Evolutionary conservation across 2,113 vertebrate species (phyloP).

Genomic region (Phalacrocorax carbo): DNA sequence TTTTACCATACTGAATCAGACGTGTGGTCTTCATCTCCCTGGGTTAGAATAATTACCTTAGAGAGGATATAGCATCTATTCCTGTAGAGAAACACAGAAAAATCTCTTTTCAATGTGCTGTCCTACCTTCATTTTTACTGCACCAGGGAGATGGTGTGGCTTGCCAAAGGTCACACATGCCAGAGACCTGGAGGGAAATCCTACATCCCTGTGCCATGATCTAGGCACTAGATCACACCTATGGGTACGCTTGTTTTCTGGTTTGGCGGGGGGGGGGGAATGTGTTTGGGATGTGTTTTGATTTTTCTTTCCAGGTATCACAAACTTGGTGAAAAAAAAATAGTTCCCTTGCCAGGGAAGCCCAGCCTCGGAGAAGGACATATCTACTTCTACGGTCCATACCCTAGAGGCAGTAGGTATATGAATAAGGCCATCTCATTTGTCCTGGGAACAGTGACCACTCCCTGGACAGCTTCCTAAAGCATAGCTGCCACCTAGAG

Average conservation of each 20-base stretch:
- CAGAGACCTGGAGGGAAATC: background rate
- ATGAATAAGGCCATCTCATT: background rate
- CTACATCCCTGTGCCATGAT: background rate
- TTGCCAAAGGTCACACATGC: background rate
- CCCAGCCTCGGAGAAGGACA: background rate
- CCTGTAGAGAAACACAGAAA: background rate
- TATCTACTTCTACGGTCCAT: background rate
- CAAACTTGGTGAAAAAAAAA: background rate
- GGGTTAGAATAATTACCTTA: background rate
- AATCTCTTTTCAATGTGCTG: background rate
- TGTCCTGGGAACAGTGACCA: background rate
- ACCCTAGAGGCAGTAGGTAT: no score
- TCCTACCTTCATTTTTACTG: background rate
- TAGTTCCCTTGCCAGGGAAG: background rate
- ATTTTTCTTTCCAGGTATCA: background rate
- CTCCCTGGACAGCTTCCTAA: background rate
- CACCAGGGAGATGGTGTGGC: background rate
- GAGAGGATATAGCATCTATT: background rate
- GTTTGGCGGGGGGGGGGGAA: no score
- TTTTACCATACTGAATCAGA: background rate
- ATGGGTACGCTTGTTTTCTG: background rate
- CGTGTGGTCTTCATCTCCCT: background rate
- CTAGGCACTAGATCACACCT: accelerated
- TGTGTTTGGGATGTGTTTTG: no score
- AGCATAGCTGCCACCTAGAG: background rate